phyloP scores from a whole-genome alignment of 2,888 invertebrate genomes.

The Acrocyrtus sp. region DNA sequence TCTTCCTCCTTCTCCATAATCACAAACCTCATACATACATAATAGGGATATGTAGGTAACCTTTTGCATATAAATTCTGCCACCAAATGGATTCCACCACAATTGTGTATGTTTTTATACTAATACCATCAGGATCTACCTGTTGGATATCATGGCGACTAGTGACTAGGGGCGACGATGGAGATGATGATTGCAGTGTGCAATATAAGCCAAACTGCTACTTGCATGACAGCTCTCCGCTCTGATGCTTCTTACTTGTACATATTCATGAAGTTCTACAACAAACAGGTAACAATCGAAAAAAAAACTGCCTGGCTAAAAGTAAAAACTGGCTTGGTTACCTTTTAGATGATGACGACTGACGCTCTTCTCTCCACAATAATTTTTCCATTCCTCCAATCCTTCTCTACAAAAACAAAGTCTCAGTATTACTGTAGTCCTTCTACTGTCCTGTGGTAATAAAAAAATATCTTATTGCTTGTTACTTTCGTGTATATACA shows the following conservation, averaged over 20 bases:
- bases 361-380: neutral
- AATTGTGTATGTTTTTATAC: neutral
- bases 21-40: neutral
- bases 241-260: neutral
- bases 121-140: neutral
- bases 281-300: slow-evolving; percentile 6
- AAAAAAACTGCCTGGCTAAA: neutral
- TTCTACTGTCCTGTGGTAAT: neutral
- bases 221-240: slow-evolving; percentile 22
- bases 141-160: neutral
- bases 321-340: slow-evolving; percentile 16
- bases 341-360: too few relatives aligned
- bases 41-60: neutral
- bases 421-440: neutral
- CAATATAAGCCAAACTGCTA: neutral
- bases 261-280: slow-evolving; percentile 12
- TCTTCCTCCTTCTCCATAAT: neutral
- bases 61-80: too few relatives aligned
- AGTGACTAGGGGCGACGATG: neutral
- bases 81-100: too few relatives aligned
- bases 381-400: neutral
- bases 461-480: too few relatives aligned
- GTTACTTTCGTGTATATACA: neutral
- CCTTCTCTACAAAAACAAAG: neutral
- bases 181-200: too few relatives aligned